phyloP scores from a whole-genome alignment of 2,888 invertebrate genomes.

The Heliconius aoede region DNA sequence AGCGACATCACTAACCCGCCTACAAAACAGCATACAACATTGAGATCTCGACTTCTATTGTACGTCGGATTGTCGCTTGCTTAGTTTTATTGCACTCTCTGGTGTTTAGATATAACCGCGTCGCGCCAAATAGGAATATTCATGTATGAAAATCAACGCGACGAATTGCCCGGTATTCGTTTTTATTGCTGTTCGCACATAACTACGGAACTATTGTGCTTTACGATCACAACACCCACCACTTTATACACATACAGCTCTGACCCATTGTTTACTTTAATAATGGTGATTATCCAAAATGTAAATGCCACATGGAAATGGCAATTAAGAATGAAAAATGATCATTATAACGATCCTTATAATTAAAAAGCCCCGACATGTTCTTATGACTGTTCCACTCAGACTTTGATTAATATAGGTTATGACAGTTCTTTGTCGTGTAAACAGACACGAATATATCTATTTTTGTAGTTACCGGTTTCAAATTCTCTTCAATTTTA shows the following conservation, averaged over 20 bases:
- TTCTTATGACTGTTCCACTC: conserved; percentile 63
- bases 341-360: conserved; percentile 70
- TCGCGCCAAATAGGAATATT: conserved; percentile 73
- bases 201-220: conserved; percentile 36
- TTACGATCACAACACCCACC: conserved; percentile 30
- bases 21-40: conserved; percentile 56
- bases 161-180: conserved; percentile 40
- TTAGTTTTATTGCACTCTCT: conserved; percentile 79
- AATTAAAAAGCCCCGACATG: conserved; percentile 79
- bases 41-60: conserved; percentile 71
- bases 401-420: conserved; percentile 79
- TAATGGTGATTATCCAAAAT: conserved; percentile 78
- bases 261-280: conserved; percentile 60
- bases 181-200: conserved; percentile 63
- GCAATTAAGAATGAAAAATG: conserved; percentile 83
- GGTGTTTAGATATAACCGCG: conserved; percentile 67
- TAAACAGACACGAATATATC: conserved; percentile 56
- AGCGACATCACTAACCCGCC: conserved; percentile 68
- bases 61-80: conserved; percentile 74
- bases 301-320: conserved; percentile 66
- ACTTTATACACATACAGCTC: conserved; percentile 53
- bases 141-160: conserved; percentile 69
- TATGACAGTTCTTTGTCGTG: conserved; percentile 69
- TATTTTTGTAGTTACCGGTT: conserved; percentile 52
- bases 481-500: background rate